A percentile compares a stretch with the other conserved stretches of the same genome.
Conservation (phyloP, 2,113 vertebrate species). For the Macquaria australasica region DNA sequence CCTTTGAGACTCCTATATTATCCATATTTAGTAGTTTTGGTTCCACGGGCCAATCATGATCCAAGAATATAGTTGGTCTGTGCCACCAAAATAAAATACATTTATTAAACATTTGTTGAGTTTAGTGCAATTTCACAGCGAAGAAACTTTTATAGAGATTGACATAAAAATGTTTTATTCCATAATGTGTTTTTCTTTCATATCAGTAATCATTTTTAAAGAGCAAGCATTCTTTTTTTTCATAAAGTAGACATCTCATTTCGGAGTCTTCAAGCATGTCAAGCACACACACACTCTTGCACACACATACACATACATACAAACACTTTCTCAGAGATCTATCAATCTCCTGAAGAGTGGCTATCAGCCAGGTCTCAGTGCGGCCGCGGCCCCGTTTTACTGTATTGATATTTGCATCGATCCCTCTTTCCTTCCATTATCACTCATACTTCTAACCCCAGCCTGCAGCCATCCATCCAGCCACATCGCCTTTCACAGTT, state of each 20-base stretch:
- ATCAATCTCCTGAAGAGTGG: slow-evolving; percentile 53
- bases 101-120: neutral
- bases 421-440: slow-evolving; percentile 75
- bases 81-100: neutral
- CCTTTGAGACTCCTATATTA: neutral
- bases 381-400: slow-evolving; percentile 62
- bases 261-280: slow-evolving; percentile 9
- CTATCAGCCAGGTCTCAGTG: slow-evolving; percentile 59
- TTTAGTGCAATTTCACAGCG: neutral
- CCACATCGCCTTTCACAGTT: slow-evolving; percentile 53
- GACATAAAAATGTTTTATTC: neutral
- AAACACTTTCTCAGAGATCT: slow-evolving; percentile 24
- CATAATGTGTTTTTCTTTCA: slow-evolving; percentile 19
- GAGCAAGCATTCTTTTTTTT: slow-evolving; percentile 16
- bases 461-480: slow-evolving; percentile 61
- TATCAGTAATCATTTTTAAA: slow-evolving; percentile 17
- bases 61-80: neutral
- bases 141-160: neutral
- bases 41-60: neutral
- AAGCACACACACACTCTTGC: neutral
- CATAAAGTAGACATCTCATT: slow-evolving; percentile 28
- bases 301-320: slow-evolving; percentile 9
- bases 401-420: slow-evolving; percentile 81
- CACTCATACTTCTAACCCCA: slow-evolving; percentile 60
- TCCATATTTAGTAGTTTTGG: neutral